These are phyloP conservation scores for Oncorhynchus gorbuscha DNA, from an alignment of 2,113 vertebrate species.

Conservation along the genomic window DNA sequence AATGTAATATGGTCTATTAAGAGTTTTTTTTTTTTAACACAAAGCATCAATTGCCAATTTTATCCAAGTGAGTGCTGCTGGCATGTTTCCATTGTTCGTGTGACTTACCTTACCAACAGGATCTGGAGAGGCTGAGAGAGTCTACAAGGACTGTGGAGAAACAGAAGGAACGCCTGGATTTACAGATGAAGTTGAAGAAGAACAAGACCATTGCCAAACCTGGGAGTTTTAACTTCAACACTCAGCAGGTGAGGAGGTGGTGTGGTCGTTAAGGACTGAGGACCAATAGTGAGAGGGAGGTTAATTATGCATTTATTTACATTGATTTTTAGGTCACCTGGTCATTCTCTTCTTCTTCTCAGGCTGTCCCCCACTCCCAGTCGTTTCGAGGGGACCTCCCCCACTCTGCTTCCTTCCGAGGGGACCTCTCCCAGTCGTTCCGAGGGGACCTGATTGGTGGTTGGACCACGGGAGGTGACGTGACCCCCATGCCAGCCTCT, in stretches of 20 bases:
- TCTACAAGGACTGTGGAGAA: slow-evolving; percentile 76
- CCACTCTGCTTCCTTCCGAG: slow-evolving; percentile 75
- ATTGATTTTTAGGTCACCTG: too few relatives aligned
- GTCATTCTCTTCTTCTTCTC: neutral
- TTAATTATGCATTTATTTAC: too few relatives aligned
- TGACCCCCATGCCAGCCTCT: neutral
- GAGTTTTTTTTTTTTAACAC: too few relatives aligned
- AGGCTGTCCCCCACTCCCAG: too few relatives aligned
- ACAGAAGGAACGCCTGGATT: slow-evolving; percentile 79
- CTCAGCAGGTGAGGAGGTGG: slow-evolving; percentile 55
- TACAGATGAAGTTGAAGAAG: slow-evolving; percentile 75
- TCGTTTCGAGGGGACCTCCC: slow-evolving; percentile 2
- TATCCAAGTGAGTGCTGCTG: too few relatives aligned
- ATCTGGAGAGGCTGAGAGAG: slow-evolving; percentile 86
- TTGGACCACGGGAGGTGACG: slow-evolving; percentile 31
- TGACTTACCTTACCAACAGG: slow-evolving; percentile 77
- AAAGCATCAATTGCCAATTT: too few relatives aligned
- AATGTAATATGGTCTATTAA: too few relatives aligned
- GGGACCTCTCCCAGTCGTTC: slow-evolving; percentile 73
- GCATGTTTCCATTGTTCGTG: too few relatives aligned
- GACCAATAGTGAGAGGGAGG: too few relatives aligned
- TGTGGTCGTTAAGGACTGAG: neutral
- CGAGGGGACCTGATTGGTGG: slow-evolving; percentile 67
- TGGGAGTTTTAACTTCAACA: slow-evolving; percentile 60
- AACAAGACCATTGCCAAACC: slow-evolving; percentile 40